Percentiles rank a stretch among this genome's conserved stretches.
phyloP scores from a whole-genome alignment of 2,113 vertebrate species.

The Eulemur macaco region DNA sequence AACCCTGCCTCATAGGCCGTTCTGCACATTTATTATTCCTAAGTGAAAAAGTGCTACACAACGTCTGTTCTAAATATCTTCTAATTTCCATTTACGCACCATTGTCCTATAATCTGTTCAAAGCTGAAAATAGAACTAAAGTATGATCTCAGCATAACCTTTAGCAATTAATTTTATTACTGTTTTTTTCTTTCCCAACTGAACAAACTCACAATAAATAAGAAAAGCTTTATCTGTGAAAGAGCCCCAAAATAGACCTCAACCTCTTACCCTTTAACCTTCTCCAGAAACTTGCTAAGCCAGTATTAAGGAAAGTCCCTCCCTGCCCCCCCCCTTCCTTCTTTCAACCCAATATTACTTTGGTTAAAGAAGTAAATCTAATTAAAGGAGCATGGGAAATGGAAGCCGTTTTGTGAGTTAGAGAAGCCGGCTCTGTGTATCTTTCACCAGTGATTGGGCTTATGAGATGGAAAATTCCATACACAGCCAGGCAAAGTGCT shows the following conservation, averaged over 20 bases:
- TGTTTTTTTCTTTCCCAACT: conserved; percentile 73
- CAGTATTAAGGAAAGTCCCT: conserved; percentile 48
- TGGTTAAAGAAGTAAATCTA: conserved; percentile 82
- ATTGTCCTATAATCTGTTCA: conserved; percentile 80
- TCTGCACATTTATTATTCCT: conserved; percentile 77
- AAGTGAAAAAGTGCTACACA: conserved; percentile 77
- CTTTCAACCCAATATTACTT: conserved; percentile 72
- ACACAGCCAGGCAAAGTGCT: conserved; percentile 82
- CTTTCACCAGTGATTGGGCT: conserved; percentile 81
- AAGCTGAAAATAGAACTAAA: conserved; percentile 81
- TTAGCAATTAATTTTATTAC: conserved; percentile 80
- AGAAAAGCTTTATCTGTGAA: conserved; percentile 74
- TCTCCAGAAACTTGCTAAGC: conserved; percentile 66
- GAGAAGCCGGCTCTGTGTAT: conserved; percentile 70
- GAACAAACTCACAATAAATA: conserved; percentile 81
- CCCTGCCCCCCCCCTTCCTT: background rate
- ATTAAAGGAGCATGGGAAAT: conserved; percentile 82
- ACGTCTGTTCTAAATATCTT: conserved; percentile 80
- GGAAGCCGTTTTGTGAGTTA: conserved; percentile 69
- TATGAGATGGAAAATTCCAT: conserved; percentile 80
- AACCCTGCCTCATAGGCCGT: conserved; percentile 76
- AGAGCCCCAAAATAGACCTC: background rate
- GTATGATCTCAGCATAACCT: conserved; percentile 80
- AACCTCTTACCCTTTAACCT: conserved; percentile 58
- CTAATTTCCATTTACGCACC: conserved; percentile 82